phyloP scores from a whole-genome alignment of 2,113 vertebrate species.

The Speoplatyrhinus poulsoni region DNA sequence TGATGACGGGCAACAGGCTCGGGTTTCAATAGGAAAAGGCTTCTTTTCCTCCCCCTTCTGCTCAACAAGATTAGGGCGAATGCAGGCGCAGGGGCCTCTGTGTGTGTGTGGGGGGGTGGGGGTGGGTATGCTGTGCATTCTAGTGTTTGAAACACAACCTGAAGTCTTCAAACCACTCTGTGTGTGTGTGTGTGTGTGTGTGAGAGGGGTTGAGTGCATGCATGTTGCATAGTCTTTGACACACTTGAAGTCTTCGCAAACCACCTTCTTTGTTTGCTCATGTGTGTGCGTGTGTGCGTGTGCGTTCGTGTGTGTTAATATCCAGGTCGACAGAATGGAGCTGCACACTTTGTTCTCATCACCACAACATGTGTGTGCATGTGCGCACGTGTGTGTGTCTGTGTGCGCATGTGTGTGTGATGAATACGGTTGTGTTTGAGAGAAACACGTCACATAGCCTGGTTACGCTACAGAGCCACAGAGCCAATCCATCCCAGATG shows the following conservation, averaged over 20 bases:
- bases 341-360: slow-evolving; percentile 45
- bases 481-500: slow-evolving; percentile 40
- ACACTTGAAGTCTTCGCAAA: no score
- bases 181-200: slow-evolving; percentile 4
- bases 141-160: no score
- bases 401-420: slow-evolving; percentile 6
- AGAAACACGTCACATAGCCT: slow-evolving; percentile 45
- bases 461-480: slow-evolving; percentile 55
- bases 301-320: slow-evolving; percentile 24
- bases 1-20: background rate
- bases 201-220: slow-evolving; percentile 3
- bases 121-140: background rate
- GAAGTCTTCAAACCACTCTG: background rate
- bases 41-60: slow-evolving; percentile 2
- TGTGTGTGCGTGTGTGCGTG: slow-evolving; percentile 26
- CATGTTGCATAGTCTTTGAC: background rate
- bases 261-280: background rate
- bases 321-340: slow-evolving; percentile 36
- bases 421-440: slow-evolving; percentile 17
- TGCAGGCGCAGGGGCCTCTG: slow-evolving; percentile 45
- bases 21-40: slow-evolving; percentile 58
- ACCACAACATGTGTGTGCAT: slow-evolving; percentile 22
- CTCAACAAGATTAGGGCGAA: slow-evolving; percentile 50
- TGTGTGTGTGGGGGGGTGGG: slow-evolving; percentile 20
- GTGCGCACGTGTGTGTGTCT: slow-evolving; percentile 18